Base-by-base conservation (phyloP, 2,113 vertebrate species). In the Amazona guildingii region DNA sequence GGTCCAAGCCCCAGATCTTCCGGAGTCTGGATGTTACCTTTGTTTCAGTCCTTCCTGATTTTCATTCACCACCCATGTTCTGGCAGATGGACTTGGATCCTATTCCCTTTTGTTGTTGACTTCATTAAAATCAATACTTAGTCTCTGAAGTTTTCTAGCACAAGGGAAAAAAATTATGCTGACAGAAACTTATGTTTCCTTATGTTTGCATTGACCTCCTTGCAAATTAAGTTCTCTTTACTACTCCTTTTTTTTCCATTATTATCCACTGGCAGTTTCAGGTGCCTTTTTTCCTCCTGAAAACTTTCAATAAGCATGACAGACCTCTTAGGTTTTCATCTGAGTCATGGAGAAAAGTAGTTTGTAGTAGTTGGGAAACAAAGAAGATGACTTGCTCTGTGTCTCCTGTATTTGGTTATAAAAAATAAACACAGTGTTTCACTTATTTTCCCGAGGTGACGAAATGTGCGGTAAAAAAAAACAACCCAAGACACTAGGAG, bases 31-130 rank as follows among this genome's bases (percentile, higher is more conserved):
- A 48, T 3, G 2, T 54, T 76, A 44, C 21, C 11, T 85, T 83
- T 87, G 83, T 72, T 95, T 94, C 86, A 62, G 21, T 77, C 59
- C 33, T 94, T 94, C 31, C 64, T 81, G 68, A 44, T 91, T 83
- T 89, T 76, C 44, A 43, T 81, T 94, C 55, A 85, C 55, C 15
- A 19, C 27, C 41, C 41, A 8, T 73, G 18, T 86, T 80, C 80
- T 84, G 86, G 67, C 44, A 73, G 51, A 72, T 85, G 39, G 73
- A 59, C n/a, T 88, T 80, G 46, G n/a, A 72, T 62, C n/a, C 57
- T 59, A 14, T 90, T 93, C 66, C 48, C 35, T 67, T 83, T 74
- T 19, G 10, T 74, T 96, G 37, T 39, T 86, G 17, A 43, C 35
- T 46, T 81, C 43, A 78, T 28, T 81, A 77, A 83, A 88, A 74